Conservation (phyloP, 2,888 invertebrate genomes). For the Neoscelio sp. region DNA sequence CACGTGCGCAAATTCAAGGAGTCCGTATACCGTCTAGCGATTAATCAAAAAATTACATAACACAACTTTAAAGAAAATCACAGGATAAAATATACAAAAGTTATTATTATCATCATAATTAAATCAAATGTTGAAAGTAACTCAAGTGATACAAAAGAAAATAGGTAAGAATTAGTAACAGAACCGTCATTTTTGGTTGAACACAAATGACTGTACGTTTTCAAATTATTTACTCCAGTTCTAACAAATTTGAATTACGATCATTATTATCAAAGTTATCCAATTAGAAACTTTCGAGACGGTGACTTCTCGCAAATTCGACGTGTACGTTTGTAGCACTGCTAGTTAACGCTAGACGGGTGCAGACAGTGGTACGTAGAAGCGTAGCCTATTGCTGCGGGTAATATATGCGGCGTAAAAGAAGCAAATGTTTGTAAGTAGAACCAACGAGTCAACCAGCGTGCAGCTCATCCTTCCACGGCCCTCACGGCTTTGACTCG, state of each 20-base stretch:
- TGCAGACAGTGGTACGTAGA: constrained; percentile 78
- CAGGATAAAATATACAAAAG: no score
- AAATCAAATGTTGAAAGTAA: no score
- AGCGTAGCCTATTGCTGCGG: constrained; percentile 81
- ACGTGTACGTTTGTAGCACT: constrained; percentile 52
- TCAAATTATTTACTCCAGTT: no score
- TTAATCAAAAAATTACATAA: background rate
- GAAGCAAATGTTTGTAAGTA: constrained; percentile 82
- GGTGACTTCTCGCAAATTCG: background rate
- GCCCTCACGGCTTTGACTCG: constrained; percentile 73
- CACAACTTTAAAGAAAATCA: no score
- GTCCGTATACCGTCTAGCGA: constrained; percentile 80
- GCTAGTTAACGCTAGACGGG: constrained; percentile 81
- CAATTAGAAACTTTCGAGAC: background rate
- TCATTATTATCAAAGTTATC: background rate
- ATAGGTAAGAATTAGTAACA: no score
- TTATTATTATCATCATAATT: no score
- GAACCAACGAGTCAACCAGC: constrained; percentile 83
- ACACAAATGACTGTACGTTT: no score
- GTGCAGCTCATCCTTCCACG: constrained; percentile 81
- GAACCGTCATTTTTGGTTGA: no score
- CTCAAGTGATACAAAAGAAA: no score
- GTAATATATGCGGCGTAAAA: constrained; percentile 78
- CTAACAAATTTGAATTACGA: background rate
- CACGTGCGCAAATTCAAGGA: constrained; percentile 80